Base-by-base conservation (phyloP, 2,113 vertebrate genomes). In the Pardalotus punctatus region DNA sequence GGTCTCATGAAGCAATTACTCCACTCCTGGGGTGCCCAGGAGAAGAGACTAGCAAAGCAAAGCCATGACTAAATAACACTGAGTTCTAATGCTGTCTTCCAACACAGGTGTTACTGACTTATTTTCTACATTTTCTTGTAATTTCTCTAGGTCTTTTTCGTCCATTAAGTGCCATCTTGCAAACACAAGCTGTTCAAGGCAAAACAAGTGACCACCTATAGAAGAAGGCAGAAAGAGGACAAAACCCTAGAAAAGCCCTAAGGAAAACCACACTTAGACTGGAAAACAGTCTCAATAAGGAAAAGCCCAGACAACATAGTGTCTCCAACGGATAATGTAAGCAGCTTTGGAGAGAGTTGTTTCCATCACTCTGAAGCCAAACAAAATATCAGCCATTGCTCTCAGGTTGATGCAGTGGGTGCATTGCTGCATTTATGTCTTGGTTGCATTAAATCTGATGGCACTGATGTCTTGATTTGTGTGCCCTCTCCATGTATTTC, bases 131-230 rank as follows among this genome's bases (percentile, higher is more conserved):
- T 82, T 95, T 90, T 47, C 69, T 89, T 94, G 91, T 93, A 50
- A 38, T 89, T 95, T 94, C 80, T 89, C 47, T 96, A 88, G 64
- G 86, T 67, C 57, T 96, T 95, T 73, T 91, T 93, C 76, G 56
- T 94, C n/a, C 43, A 79, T 90, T 64, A 69, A 86, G 54, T 77
- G 73, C 79, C 89, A 96, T 88, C 89, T 96, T 88, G 35, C 71
- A 29, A 31, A 4, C 28, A 71, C 51, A 60, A 29, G n/a, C n/a
- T 91, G 48, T 83, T 94, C 62, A 87, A 96, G 36, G 40, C 48
- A 81, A 90, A 96, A 19, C 29, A 88, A 62, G 51, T 83, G 77
- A 83, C 56, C 29, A 76, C 6, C 6, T 80, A 36, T 10, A 62
- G 64, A 91, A 62, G 64, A 91, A 74, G 40, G 31, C 67, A 92